Percentiles rank a stretch among this genome's conserved stretches.
Conservation (phyloP, 2,797 vertebrate species). For the Propithecus deckenii region DNA sequence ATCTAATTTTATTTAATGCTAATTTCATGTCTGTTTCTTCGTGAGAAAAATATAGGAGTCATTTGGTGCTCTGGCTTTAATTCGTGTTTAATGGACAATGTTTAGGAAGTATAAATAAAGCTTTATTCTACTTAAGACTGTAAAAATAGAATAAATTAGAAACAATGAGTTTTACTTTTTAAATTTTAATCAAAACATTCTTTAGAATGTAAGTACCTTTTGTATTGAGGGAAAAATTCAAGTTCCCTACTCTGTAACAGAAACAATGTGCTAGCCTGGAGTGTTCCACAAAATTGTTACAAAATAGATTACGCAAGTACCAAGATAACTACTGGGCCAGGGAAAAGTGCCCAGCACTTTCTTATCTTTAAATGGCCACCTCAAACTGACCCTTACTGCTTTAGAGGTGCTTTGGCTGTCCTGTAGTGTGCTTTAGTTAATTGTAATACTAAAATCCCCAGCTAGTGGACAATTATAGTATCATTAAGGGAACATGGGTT, state of each 20-base stretch:
- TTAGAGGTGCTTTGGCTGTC: neutral
- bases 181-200: conserved; percentile 30
- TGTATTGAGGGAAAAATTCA: neutral
- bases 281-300: neutral
- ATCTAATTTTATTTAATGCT: conserved; percentile 24
- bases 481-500: neutral
- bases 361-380: neutral
- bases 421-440: neutral
- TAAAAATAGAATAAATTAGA: conserved; percentile 36
- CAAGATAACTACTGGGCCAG: neutral
- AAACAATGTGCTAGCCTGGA: neutral
- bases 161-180: neutral
- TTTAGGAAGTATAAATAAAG: neutral
- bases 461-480: neutral
- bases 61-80: conserved; percentile 26
- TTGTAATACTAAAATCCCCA: neutral
- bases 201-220: conserved; percentile 35
- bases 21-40: neutral
- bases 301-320: neutral
- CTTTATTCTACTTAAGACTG: conserved; percentile 8
- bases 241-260: neutral
- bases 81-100: neutral
- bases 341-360: neutral
- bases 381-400: neutral
- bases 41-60: conserved; percentile 3